Base-by-base conservation (phyloP, 1,140 invertebrate species). In the Apis florea region DNA sequence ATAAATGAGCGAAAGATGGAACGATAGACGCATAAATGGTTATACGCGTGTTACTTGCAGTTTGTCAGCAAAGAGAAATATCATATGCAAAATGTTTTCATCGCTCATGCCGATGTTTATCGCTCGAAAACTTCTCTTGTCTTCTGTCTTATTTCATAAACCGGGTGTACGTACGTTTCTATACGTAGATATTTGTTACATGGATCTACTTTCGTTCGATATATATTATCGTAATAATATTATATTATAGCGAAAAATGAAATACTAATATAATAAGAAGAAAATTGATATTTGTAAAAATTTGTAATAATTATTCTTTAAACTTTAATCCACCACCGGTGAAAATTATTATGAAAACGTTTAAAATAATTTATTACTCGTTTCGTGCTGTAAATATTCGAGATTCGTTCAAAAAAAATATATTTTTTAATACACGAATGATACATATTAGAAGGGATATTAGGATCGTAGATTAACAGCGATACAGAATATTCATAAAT, bases 41-140 rank as follows among this genome's bases (percentile, higher is more conserved):
- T 24, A 53, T 76, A 63, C 24, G 40, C 40, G 76, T 24, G 24
- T 78, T 70, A 78, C 66, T 59, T 61, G 24, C 19, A 26, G 24
- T 24, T 24, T 67, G 54, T 54, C n/a, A 24, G 31, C 40, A 59
- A 40, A n/a, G 66, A 59, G 13, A 59, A 69, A 69, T 78, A 78
- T 78, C 31, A 6, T 40, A 40, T 40, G 31, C 40, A 54, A 68
- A 69, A 78, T 47, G 64, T 68, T 78, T 78, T 58, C 64, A 78
- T 69, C 66, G 75, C 54, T 68, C 53, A 17, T 61, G 73, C 49
- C 40, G 74, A 76, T 76, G 63, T 56, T 76, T 76, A 76, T 67
- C 51, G 31, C 15, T 4, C 21, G 21, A 67, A 76, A 76, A 66
- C 5, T 67, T 76, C 66, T 54, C 26, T 40, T 47, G 17, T 67